phyloP scores from a whole-genome alignment of 2,113 vertebrate species.

The Axis porcinus region DNA sequence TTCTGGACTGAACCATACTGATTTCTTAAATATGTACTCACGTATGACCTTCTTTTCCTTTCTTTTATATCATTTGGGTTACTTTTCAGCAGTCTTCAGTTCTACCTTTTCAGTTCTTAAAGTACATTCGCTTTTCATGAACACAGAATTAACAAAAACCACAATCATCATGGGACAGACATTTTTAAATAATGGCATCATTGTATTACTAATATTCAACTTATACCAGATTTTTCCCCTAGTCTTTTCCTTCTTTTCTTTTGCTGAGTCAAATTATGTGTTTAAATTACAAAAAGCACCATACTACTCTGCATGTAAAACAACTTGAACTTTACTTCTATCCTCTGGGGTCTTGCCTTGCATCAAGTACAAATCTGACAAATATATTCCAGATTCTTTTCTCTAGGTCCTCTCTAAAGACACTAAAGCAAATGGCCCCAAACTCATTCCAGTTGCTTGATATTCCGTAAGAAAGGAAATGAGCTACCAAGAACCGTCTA shows the following conservation, averaged over 20 bases:
- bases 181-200: not conserved
- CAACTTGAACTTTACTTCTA: not conserved
- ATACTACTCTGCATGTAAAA: not conserved
- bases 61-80: not conserved
- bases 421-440: not conserved
- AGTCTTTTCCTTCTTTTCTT: not conserved
- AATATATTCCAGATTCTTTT: not conserved
- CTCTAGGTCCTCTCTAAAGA: not conserved
- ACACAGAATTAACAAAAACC: not conserved
- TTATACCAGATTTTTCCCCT: not conserved
- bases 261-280: not conserved
- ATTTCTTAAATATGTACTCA: not conserved
- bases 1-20: not conserved
- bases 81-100: not conserved
- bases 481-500: fast-evolving
- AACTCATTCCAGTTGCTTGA: not conserved
- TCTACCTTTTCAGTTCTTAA: not conserved
- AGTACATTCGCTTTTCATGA: not conserved
- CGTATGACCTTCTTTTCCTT: not conserved
- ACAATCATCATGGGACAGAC: not conserved
- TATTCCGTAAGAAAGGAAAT: not conserved
- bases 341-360: not conserved
- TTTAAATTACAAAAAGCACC: not conserved
- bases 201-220: not conserved
- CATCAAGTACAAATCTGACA: not conserved